Percentiles rank a stretch among this genome's conserved stretches.
These are phyloP conservation scores for Venustoraphidia nigricollis DNA, from an alignment of 2,888 invertebrate species.

Conservation along the genomic window DNA sequence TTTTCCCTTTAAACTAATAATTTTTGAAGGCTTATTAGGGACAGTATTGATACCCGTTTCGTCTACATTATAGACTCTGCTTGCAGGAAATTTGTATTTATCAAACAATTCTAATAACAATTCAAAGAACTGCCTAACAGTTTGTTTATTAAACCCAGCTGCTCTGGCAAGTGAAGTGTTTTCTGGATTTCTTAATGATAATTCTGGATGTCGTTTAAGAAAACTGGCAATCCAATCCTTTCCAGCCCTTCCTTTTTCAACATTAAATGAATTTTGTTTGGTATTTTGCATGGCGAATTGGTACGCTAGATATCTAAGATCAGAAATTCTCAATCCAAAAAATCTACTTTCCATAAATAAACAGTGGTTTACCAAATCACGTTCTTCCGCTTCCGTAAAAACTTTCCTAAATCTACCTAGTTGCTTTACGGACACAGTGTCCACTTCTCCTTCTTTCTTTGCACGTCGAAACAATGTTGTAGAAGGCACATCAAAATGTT, in stretches of 20 bases:
- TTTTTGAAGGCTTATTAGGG: slow-evolving; percentile 10
- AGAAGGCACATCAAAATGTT: too few relatives aligned
- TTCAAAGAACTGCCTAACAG: slow-evolving; percentile 13
- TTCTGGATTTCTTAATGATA: slow-evolving; percentile 14
- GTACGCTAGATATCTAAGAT: slow-evolving; percentile 14
- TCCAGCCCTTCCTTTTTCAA: slow-evolving; percentile 16
- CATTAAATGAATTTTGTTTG: slow-evolving; percentile 17
- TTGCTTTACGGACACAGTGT: too few relatives aligned
- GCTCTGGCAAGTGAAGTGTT: slow-evolving; percentile 17
- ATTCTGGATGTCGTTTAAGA: slow-evolving; percentile 13
- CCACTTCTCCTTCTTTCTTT: too few relatives aligned
- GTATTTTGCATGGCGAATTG: slow-evolving; percentile 16
- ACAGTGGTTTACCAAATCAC: slow-evolving; percentile 9
- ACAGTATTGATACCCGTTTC: slow-evolving; percentile 20
- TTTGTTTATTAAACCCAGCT: slow-evolving; percentile 19
- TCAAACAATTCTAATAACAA: slow-evolving; percentile 14
- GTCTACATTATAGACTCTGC: slow-evolving; percentile 16
- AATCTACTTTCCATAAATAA: slow-evolving; percentile 10
- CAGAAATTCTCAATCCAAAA: slow-evolving; percentile 13
- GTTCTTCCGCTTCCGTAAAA: slow-evolving; percentile 7
- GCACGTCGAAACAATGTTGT: too few relatives aligned
- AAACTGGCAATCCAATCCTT: slow-evolving; percentile 18
- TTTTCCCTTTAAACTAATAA: slow-evolving; percentile 10
- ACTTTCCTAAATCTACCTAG: too few relatives aligned
- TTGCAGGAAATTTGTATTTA: slow-evolving; percentile 15